Percentiles rank a stretch among this genome's conserved stretches.
These are phyloP conservation scores for Hephaestus fuliginosus DNA, from an alignment of 2,797 vertebrate genomes.

Conservation along the genomic window DNA sequence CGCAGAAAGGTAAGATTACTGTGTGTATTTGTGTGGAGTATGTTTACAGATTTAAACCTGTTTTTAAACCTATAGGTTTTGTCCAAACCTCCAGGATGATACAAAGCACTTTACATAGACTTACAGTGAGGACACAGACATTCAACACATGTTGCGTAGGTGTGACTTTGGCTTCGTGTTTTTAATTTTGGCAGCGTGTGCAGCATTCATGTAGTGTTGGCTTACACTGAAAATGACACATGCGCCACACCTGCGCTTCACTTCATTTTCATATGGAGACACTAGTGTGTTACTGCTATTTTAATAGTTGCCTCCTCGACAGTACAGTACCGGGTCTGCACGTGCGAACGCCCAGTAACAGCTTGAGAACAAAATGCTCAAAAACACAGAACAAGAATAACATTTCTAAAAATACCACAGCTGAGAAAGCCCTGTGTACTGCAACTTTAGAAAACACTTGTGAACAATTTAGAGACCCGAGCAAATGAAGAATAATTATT, in stretches of 20 bases:
- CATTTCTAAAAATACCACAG: neutral
- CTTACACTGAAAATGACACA: constrained; percentile 16
- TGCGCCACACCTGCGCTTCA: constrained; percentile 11
- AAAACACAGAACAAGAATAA: neutral
- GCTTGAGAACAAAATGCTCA: neutral
- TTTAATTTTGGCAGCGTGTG: constrained; percentile 27
- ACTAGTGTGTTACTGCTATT: constrained; percentile 18
- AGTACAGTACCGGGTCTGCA: constrained; percentile 1
- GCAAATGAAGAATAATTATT: neutral
- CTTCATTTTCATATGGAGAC: constrained; percentile 16
- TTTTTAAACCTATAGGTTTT: neutral
- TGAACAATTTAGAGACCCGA: neutral
- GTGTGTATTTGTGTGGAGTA: neutral
- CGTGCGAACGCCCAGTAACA: constrained; percentile 3
- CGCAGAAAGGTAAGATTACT: constrained; percentile 4
- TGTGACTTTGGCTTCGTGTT: constrained; percentile 26
- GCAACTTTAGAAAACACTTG: neutral
- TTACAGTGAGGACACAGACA: constrained; percentile 15
- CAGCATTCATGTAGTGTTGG: constrained; percentile 6
- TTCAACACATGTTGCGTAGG: constrained; percentile 35
- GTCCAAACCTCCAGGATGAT: neutral
- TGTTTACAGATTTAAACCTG: neutral
- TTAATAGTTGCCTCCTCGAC: constrained; percentile 11
- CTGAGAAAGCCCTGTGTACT: neutral
- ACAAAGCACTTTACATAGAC: neutral